These are phyloP conservation scores for Philhelius pedissequus DNA, from an alignment of 2,888 invertebrate genomes.

Conservation along the genomic window DNA sequence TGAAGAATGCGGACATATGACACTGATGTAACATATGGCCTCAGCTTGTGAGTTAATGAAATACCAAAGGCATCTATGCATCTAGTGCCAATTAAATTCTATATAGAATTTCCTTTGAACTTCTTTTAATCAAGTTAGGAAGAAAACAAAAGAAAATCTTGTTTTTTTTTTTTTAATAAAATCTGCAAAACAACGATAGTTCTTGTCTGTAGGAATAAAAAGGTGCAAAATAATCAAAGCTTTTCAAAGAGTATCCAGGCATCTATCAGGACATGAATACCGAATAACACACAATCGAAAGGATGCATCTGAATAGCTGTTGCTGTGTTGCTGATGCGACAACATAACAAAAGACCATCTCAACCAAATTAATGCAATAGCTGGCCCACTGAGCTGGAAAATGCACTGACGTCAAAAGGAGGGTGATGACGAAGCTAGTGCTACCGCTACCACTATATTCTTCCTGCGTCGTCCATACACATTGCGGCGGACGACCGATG, in stretches of 20 bases:
- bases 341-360: slow-evolving; percentile 63
- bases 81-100: no score
- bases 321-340: slow-evolving; percentile 14
- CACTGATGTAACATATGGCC: no score
- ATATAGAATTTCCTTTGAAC: no score
- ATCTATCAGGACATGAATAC: slow-evolving; percentile 32
- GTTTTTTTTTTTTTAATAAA: no score
- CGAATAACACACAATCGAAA: slow-evolving; percentile 1
- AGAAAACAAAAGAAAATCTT: no score
- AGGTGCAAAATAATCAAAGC: background rate
- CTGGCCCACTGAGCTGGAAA: slow-evolving; percentile 65
- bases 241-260: slow-evolving; percentile 35
- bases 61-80: no score
- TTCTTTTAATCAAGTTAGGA: no score
- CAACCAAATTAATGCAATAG: slow-evolving; percentile 67
- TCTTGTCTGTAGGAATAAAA: background rate
- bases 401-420: slow-evolving; percentile 51
- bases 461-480: background rate
- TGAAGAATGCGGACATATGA: no score
- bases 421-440: background rate
- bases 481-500: slow-evolving; percentile 2
- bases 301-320: slow-evolving; percentile 19
- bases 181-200: no score
- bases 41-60: no score
- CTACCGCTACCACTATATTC: no score